Evolutionary conservation across 2,888 invertebrate species (phyloP), one percentile per base, ranked within the genome.

Genomic region (Hirtodrosophila trivittata): DNA sequence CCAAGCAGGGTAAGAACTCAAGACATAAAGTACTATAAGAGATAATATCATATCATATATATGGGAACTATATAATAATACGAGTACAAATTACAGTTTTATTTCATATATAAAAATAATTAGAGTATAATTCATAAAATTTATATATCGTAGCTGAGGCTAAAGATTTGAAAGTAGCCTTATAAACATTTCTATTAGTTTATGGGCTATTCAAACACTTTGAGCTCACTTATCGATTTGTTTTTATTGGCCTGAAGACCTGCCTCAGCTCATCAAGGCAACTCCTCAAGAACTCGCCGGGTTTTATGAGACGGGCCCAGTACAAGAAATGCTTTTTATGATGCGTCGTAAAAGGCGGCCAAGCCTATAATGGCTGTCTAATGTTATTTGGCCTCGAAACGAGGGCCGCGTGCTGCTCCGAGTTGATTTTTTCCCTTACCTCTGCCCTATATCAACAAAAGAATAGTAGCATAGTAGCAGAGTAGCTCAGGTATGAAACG

Each of bases 1-100:
- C 90, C 59, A 90, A 90, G 78, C 90, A 90, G 89, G 90, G 90
- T 90, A 88, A 89, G 88, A 21, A 3, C 18, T n/a, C n/a, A n/a
- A n/a, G n/a, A n/a, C n/a, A n/a, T n/a, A n/a, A n/a, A n/a, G n/a
- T n/a, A n/a, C n/a, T n/a, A n/a, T n/a, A n/a, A n/a, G n/a, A n/a
- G n/a, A n/a, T n/a, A n/a, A n/a, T n/a, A n/a, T n/a, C n/a, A n/a
- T n/a, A n/a, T n/a, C n/a, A n/a, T n/a, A n/a, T n/a, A n/a, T n/a
- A n/a, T n/a, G n/a, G n/a, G n/a, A n/a, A n/a, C n/a, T n/a, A n/a
- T 18, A 46, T 1, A n/a, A 21, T 21, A 21, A 21, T 21, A 21
- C 5, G 18, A 3, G 3, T 30, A 10, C 8, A 30, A 10, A 30
- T 30, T 30, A 30, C 30, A 30, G 30, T 6, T 30, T 10, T 30